phyloP scores from a whole-genome alignment of 2,888 invertebrate species.

The Chrysotoxum bicinctum region DNA sequence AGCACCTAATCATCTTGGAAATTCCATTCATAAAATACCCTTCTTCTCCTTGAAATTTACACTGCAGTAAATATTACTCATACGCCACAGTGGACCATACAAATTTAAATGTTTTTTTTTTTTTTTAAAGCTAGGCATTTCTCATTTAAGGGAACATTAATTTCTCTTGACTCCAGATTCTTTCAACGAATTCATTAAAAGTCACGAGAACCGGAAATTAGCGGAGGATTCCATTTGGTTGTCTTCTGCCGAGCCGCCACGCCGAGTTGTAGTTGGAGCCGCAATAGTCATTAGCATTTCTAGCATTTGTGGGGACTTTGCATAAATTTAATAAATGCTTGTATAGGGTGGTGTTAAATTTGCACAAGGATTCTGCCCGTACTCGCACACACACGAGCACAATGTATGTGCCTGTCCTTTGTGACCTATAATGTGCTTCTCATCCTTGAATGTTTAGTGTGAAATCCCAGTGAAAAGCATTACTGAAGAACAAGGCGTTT shows the following conservation, averaged over 20 bases:
- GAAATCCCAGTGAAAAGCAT: neutral
- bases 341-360: constrained; percentile 21
- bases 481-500: neutral
- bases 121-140: neutral
- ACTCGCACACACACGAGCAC: neutral
- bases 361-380: constrained; percentile 27
- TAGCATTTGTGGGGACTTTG: constrained; percentile 32
- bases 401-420: neutral
- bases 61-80: constrained; percentile 1
- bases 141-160: neutral
- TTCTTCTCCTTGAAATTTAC: neutral
- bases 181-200: constrained; percentile 42
- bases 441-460: constrained; percentile 13
- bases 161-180: neutral
- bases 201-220: constrained; percentile 53
- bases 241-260: neutral
- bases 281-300: constrained; percentile 54
- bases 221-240: constrained; percentile 46
- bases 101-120: neutral
- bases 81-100: constrained; percentile 26
- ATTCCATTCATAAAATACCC: neutral
- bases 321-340: constrained; percentile 44
- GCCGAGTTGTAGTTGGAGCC: neutral
- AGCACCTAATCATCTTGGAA: constrained; percentile 1
- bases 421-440: constrained; percentile 7